A percentile compares a stretch with the other conserved stretches of the same genome.
These are phyloP conservation scores for Cephus nigrinus DNA, from an alignment of 2,888 invertebrate species.

Conservation along the genomic window DNA sequence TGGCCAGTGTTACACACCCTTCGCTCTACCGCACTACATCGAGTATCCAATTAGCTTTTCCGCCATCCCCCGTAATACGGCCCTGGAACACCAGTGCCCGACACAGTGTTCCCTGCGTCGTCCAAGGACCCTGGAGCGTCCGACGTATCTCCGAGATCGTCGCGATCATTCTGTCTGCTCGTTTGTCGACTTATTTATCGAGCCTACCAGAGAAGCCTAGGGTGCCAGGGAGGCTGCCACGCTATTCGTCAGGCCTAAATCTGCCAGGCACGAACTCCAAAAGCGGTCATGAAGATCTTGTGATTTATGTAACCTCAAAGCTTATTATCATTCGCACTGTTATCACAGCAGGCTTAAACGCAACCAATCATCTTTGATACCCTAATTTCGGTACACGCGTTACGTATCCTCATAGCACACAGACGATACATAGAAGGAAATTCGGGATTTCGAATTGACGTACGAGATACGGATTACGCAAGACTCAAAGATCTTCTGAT, in stretches of 20 bases:
- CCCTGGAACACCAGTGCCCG: neutral
- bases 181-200: neutral
- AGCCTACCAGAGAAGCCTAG: neutral
- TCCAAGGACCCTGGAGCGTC: neutral
- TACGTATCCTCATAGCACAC: neutral
- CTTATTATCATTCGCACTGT: neutral
- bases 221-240: neutral
- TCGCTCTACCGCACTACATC: neutral
- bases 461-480: no score
- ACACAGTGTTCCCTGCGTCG: neutral
- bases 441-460: neutral
- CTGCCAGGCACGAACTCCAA: neutral
- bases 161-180: neutral
- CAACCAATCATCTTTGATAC: neutral
- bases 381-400: neutral
- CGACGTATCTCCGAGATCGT: neutral
- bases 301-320: neutral
- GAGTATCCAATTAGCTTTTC: constrained; percentile 10
- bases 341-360: neutral
- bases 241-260: neutral
- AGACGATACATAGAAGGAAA: neutral
- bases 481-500: neutral
- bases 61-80: neutral
- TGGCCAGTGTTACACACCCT: neutral
- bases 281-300: neutral